Evolutionary conservation across 2,113 vertebrate genomes (phyloP), one percentile per base, ranked within the genome.

Genomic region (Microtus ochrogaster): DNA sequence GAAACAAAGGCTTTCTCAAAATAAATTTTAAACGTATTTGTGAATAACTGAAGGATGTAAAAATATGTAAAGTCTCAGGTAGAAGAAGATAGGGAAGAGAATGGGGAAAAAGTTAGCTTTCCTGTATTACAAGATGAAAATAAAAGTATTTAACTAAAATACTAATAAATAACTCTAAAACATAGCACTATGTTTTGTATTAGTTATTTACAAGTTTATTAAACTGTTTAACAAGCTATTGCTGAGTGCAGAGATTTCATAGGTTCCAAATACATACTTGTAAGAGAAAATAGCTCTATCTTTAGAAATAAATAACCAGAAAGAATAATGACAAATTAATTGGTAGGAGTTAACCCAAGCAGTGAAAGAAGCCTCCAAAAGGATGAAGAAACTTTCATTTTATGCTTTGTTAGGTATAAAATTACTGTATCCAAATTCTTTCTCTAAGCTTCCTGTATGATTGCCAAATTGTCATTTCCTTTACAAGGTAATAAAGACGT

Each of bases 221-320:
- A 47, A 61, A 58, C 77, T 49, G 72, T 79, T 96, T 41, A 92
- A 74, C 14, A 70, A 95, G 73, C 39, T 44, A 36, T 55, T 16
- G 83, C 3, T 21, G 28, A 94, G 28, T 66, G 5, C 12, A 77
- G 33, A 33, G 39, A 74, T 84, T 90, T 70, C 82, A 68, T 90
- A 41, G 39, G 19, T 49, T 21, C 81, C 2, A 17, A 7, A 26
- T 86, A 63, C 33, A 65, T 10, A 86, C 79, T 78, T 14, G n/a
- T 16, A 92, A 86, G 58, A 47, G 30, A 52, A 30, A 85, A 73
- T 30, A 9, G 12, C 81, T 88, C 24, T 61, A 0, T 65, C 83
- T 94, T 91, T 61, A 65, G 30, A 95, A 61, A 83, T 87, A 39
- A 94, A 76, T 47, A 52, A 66, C 76, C 41, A 66, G 39, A 90